Conservation (phyloP, 2,888 invertebrate species). For the Leptura quadrifasciata region DNA sequence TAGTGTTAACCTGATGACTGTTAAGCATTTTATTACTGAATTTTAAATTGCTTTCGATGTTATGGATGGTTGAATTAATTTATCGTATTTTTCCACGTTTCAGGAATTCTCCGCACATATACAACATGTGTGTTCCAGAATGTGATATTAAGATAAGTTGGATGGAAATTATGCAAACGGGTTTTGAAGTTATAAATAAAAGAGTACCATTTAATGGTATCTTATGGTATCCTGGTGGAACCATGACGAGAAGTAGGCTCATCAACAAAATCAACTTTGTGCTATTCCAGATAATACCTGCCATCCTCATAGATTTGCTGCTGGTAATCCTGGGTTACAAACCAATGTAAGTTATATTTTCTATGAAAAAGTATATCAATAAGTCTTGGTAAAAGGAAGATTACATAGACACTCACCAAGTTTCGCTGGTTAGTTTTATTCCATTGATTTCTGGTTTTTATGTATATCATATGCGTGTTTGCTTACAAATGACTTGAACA, state of each 20-base stretch:
- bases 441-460: too few species aligned
- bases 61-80: not conserved
- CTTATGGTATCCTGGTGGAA: slow-evolving; percentile 89
- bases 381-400: too few species aligned
- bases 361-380: too few species aligned
- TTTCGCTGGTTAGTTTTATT: too few species aligned
- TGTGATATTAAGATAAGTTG: slow-evolving; percentile 79
- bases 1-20: too few species aligned
- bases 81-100: slow-evolving; percentile 16
- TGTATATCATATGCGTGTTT: too few species aligned
- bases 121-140: slow-evolving; percentile 56
- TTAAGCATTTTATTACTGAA: too few species aligned
- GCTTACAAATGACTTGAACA: too few species aligned
- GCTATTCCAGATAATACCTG: slow-evolving; percentile 94
- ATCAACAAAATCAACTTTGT: slow-evolving; percentile 88
- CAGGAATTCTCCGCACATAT: slow-evolving; percentile 55
- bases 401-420: too few species aligned
- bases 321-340: slow-evolving; percentile 89
- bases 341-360: slow-evolving; percentile 87
- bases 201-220: slow-evolving; percentile 90
- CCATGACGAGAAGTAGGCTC: slow-evolving; percentile 86
- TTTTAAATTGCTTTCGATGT: too few species aligned
- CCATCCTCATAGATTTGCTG: slow-evolving; percentile 87
- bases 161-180: slow-evolving; percentile 90
- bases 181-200: slow-evolving; percentile 84